A percentile compares a stretch with the other conserved stretches of the same genome.
Evolutionary conservation across 2,888 invertebrate species (phyloP).

Genomic region (Nomada hirtipes): DNA sequence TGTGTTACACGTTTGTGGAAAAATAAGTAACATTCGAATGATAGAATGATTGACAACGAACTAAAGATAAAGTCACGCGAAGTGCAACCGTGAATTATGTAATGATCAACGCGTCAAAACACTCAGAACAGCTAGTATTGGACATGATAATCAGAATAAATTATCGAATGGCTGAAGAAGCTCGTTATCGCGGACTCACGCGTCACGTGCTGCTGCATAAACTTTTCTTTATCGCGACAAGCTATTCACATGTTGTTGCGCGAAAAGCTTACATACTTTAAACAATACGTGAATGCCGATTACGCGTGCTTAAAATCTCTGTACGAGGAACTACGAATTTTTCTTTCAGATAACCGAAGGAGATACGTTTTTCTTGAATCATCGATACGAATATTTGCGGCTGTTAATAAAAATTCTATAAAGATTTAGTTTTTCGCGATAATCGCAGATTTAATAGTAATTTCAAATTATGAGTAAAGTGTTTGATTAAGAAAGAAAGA

Average conservation of each 20-base stretch:
- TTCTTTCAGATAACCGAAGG: too few relatives aligned
- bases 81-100: slow-evolving; percentile 1
- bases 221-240: slow-evolving; percentile 44
- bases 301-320: not conserved
- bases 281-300: slow-evolving; percentile 13
- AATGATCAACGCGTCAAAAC: not conserved
- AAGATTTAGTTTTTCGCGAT: too few relatives aligned
- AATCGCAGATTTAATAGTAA: too few relatives aligned
- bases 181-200: slow-evolving; percentile 43
- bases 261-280: slow-evolving; percentile 11
- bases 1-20: too few relatives aligned
- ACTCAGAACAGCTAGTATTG: not conserved
- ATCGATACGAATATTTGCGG: too few relatives aligned
- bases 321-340: too few relatives aligned
- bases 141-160: slow-evolving; percentile 32
- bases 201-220: slow-evolving; percentile 55
- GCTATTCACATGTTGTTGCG: slow-evolving; percentile 34
- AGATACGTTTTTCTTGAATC: too few relatives aligned
- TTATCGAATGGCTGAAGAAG: slow-evolving; percentile 19
- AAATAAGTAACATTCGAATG: not conserved
- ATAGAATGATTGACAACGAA: not conserved
- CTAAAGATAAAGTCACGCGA: slow-evolving; percentile 5
- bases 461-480: too few relatives aligned
- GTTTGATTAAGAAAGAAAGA: too few relatives aligned
- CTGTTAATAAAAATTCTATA: too few relatives aligned